Evolutionary conservation across 2,797 vertebrate genomes (phyloP).

Genomic region (Graptemys geographica): DNA sequence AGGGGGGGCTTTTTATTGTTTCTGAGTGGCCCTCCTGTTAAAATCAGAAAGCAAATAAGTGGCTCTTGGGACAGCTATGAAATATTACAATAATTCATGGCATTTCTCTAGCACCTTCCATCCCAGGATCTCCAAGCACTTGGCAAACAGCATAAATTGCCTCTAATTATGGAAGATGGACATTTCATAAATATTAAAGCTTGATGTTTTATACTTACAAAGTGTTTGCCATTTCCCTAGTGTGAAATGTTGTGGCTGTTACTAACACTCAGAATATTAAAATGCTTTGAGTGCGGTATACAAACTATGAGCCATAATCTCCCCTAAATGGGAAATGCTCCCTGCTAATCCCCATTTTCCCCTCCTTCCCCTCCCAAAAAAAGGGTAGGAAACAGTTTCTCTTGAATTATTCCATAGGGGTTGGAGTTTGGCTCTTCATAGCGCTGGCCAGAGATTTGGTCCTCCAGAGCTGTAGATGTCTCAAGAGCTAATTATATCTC

Average conservation of each 20-base stretch:
- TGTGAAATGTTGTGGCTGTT: background rate
- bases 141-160: background rate
- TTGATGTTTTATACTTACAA: background rate
- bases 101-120: background rate
- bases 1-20: background rate
- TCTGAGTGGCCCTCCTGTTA: background rate
- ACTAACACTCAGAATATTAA: background rate
- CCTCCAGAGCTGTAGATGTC: background rate
- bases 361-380: background rate
- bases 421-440: background rate
- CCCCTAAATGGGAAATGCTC: background rate
- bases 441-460: background rate
- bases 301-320: background rate
- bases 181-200: background rate
- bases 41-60: background rate
- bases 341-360: background rate
- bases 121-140: background rate
- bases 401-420: background rate
- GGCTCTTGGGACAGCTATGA: background rate
- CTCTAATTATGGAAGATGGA: background rate
- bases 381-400: background rate
- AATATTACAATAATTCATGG: background rate
- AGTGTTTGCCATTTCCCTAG: background rate
- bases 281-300: background rate
- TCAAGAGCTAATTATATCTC: background rate